phyloP scores from a whole-genome alignment of 2,113 vertebrate genomes.

The Paramormyrops kingsleyae region DNA sequence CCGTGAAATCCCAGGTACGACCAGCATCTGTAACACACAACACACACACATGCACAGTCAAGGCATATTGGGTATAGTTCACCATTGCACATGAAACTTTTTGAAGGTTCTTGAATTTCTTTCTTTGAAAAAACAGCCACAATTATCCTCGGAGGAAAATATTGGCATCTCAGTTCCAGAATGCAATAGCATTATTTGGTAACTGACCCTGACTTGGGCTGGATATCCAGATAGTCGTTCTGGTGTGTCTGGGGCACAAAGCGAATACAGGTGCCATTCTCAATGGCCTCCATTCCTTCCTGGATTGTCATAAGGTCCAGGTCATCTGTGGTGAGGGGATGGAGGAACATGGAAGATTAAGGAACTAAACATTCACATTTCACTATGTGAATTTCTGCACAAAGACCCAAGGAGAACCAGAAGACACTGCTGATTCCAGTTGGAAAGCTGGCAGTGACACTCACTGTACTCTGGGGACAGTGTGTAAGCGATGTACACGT shows the following conservation, averaged over 20 bases:
- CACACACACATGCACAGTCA: neutral
- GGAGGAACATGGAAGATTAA: neutral
- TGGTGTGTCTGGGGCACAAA: slow-evolving; percentile 72
- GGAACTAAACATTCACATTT: neutral
- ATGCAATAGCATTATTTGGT: no score
- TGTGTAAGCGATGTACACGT: slow-evolving; percentile 52
- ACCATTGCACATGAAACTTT: neutral
- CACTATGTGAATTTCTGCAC: neutral
- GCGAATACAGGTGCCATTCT: slow-evolving; percentile 67
- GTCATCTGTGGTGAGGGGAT: slow-evolving; percentile 40
- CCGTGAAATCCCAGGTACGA: slow-evolving; percentile 63
- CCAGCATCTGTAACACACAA: slow-evolving; percentile 55
- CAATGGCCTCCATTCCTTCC: slow-evolving; percentile 63
- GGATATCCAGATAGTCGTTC: slow-evolving; percentile 68
- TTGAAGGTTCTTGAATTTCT: neutral
- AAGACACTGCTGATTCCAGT: neutral
- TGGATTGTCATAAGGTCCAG: slow-evolving; percentile 48
- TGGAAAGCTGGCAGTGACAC: slow-evolving; percentile 11
- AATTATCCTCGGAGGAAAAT: neutral
- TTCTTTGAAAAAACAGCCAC: neutral
- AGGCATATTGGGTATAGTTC: neutral
- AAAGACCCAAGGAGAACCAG: neutral
- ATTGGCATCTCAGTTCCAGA: neutral
- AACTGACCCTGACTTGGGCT: slow-evolving; percentile 68
- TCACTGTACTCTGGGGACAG: slow-evolving; percentile 52